Evolutionary conservation across 2,797 vertebrate species (phyloP), one percentile per base, ranked within the genome.

Genomic region (Otolemur crassicaudatus): DNA sequence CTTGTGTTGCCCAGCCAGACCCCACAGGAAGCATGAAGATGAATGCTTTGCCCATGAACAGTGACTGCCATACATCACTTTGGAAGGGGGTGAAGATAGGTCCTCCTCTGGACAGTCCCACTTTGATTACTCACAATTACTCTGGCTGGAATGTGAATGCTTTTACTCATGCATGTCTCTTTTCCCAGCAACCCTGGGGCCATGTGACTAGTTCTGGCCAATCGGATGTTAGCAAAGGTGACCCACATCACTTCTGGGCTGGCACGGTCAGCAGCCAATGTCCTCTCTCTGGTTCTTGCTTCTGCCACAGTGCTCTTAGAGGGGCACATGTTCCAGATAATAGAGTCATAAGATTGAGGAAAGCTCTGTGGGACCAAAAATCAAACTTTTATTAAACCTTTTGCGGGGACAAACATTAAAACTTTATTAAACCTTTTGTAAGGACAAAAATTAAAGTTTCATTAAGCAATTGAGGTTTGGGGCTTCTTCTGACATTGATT

Each of bases 231-330:
- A 88, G 65, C 0, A 0, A 46, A 53, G 20, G 23, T 34, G 67
- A 53, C 31, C 31, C 1, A 0, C 4, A 2, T 69, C 49, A 7
- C 40, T 83, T 40, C 67, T 13, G 10, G 76, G 65, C n/a, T 27
- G 76, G n/a, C 17, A 29, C 4, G 5, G 22, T 90, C 40, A 17
- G 2, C 0, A 73, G 31, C 25, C 17, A 0, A 2, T 17, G 19
- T n/a, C 37, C 27, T 61, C 3, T 19, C 58, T 79, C 22, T 11
- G 2, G 29, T 31, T 75, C 37, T 60, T 53, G 58, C 12, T 46
- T n/a, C 43, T 60, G 23, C 40, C 3, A 29, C 23, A 0, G 6
- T 3, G 23, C 40, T 72, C 69, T 75, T 37, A 34, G 27, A 77
- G 70, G 73, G 34, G n/a, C 46, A 8, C 61, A 16, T 1, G 1